These are phyloP conservation scores for Temnothorax unifasciatus DNA, from an alignment of 2,888 invertebrate species.

Conservation along the genomic window DNA sequence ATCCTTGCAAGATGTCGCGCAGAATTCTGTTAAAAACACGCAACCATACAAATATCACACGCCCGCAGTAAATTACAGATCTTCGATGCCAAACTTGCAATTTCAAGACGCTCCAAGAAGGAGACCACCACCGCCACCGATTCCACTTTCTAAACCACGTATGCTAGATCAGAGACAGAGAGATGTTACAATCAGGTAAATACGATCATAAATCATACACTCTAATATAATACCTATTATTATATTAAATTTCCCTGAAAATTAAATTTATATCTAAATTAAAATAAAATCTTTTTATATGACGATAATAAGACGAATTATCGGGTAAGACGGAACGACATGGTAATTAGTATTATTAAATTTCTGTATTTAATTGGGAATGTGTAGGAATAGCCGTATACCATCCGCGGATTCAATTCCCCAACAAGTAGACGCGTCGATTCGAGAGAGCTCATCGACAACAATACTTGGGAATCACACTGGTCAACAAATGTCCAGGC, in stretches of 20 bases:
- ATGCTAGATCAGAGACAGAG: slow-evolving; percentile 83
- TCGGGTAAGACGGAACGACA: not conserved
- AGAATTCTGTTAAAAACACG: slow-evolving; percentile 79
- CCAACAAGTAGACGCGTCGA: slow-evolving; percentile 86
- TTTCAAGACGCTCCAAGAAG: slow-evolving; percentile 86
- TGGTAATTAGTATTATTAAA: not conserved
- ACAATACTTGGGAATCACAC: slow-evolving; percentile 77
- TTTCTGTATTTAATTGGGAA: slow-evolving; percentile 32
- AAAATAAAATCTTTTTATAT: slow-evolving; percentile 2
- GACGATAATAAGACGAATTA: not conserved
- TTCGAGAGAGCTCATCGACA: slow-evolving; percentile 86
- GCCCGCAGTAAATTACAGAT: slow-evolving; percentile 87
- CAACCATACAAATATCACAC: slow-evolving; percentile 83
- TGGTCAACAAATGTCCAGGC: slow-evolving; percentile 90
- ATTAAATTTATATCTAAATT: slow-evolving; percentile 12
- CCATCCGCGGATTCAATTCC: slow-evolving; percentile 89
- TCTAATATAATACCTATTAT: not conserved
- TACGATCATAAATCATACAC: not conserved
- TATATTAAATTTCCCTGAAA: slow-evolving; percentile 9
- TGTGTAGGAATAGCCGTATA: slow-evolving; percentile 88
- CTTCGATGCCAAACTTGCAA: slow-evolving; percentile 88
- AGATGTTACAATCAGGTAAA: slow-evolving; percentile 83
- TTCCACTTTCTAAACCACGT: slow-evolving; percentile 88
- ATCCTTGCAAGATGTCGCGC: slow-evolving; percentile 89
- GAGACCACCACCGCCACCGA: slow-evolving; percentile 87